Evolutionary conservation across 2,113 vertebrate species (phyloP).

Genomic region (Gulo gulo): DNA sequence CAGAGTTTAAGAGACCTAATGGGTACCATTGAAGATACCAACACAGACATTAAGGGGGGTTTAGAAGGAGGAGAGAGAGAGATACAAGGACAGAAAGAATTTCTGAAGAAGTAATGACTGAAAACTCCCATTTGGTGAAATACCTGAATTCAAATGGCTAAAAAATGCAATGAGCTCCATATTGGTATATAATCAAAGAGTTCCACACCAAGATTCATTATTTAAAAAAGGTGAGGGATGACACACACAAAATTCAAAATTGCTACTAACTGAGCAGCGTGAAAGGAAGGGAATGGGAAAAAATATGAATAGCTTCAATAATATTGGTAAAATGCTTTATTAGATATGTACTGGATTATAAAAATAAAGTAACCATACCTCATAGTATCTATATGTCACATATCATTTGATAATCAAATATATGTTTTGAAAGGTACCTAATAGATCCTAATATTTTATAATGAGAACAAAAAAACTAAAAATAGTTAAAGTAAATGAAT

Average conservation of each 20-base stretch:
- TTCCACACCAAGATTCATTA: too few relatives aligned
- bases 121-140: background rate
- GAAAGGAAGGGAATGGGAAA: background rate
- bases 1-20: background rate
- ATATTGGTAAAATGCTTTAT: background rate
- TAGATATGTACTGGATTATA: background rate
- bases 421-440: background rate
- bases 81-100: background rate
- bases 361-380: background rate
- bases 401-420: background rate
- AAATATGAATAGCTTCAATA: background rate
- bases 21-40: background rate
- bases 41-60: background rate
- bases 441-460: background rate
- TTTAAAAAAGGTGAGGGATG: background rate
- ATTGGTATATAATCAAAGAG: background rate
- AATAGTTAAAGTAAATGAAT: background rate
- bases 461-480: background rate
- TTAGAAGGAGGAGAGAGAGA: background rate
- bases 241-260: background rate
- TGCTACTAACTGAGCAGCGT: background rate
- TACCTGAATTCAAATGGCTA: background rate
- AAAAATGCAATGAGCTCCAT: background rate
- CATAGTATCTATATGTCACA: background rate
- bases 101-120: background rate